Evolutionary conservation across 2,888 invertebrate genomes (phyloP).

Genomic region (Pristionchus maxplancki): DNA sequence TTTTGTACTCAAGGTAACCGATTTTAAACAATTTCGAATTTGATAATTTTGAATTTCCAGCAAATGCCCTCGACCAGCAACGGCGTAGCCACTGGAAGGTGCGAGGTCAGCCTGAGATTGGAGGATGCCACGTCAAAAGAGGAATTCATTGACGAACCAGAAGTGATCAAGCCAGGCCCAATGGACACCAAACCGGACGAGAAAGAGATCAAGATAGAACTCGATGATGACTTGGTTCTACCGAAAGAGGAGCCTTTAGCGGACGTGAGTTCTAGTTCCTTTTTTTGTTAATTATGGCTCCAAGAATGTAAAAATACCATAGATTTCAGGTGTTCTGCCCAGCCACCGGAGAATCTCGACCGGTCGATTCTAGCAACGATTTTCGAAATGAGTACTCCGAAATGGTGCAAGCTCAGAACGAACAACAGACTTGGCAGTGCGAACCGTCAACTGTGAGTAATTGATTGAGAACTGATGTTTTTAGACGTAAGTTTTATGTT

Average conservation of each 20-base stretch:
- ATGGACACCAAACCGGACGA: no score
- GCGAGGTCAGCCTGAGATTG: not conserved
- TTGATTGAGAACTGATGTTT: no score
- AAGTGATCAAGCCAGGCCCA: not conserved
- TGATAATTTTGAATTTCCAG: no score
- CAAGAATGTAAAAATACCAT: no score
- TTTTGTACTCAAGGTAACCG: not conserved
- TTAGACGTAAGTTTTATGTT: no score
- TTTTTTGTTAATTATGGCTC: no score
- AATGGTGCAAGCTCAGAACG: no score
- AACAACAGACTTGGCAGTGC: no score
- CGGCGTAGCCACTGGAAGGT: not conserved
- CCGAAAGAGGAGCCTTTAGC: not conserved
- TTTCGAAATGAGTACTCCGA: no score
- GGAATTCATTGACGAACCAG: not conserved
- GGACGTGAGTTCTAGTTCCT: not conserved
- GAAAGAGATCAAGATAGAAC: not conserved
- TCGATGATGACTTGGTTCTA: not conserved
- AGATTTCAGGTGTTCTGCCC: not conserved
- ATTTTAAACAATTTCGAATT: no score
- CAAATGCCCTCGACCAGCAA: not conserved
- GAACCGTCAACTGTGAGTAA: no score
- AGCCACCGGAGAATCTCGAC: not conserved
- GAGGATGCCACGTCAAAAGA: not conserved
- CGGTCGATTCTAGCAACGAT: not conserved